Conservation (phyloP, 2,888 invertebrate genomes). For the Epsilonema sp. region DNA sequence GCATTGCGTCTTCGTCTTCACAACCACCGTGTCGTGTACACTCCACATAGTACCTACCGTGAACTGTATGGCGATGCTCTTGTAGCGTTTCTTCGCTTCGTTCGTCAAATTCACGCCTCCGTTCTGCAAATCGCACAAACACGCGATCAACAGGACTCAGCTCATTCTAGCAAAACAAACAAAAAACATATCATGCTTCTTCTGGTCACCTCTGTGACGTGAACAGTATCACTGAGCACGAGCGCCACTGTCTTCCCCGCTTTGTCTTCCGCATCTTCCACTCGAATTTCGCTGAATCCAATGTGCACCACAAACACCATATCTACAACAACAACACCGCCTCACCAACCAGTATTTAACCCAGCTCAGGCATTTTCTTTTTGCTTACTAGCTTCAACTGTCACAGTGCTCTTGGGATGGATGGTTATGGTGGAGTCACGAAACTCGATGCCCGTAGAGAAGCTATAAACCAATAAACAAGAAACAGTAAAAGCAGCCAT, state of each 20-base stretch:
- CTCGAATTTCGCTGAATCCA: conserved; percentile 63
- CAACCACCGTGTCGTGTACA: too few species aligned
- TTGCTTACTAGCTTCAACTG: conserved; percentile 53
- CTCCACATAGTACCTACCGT: too few species aligned
- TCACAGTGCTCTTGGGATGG: conserved; percentile 60
- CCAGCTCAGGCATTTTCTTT: too few species aligned
- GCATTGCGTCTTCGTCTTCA: background rate
- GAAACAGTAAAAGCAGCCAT: too few species aligned
- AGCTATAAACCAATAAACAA: too few species aligned
- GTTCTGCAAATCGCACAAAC: conserved; percentile 30
- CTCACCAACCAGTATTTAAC: too few species aligned
- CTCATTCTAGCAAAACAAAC: background rate
- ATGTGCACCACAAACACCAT: conserved; percentile 93
- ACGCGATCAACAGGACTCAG: background rate
- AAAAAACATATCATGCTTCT: conserved; percentile 1
- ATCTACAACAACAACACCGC: conserved; percentile 31
- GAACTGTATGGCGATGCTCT: conserved; percentile 80
- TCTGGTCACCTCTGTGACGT: conserved; percentile 57
- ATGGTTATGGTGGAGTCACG: conserved; percentile 70
- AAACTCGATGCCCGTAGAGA: conserved; percentile 94
- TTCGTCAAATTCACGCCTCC: conserved; percentile 66
- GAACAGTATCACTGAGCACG: conserved; percentile 88
- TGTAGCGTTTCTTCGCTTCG: conserved; percentile 76
- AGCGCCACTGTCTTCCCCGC: conserved; percentile 62
- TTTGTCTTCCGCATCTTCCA: conserved; percentile 62